Evolutionary conservation across 1,140 invertebrate genomes (phyloP), one percentile per base, ranked within the genome.

Genomic region (Drosophila kanapiae): DNA sequence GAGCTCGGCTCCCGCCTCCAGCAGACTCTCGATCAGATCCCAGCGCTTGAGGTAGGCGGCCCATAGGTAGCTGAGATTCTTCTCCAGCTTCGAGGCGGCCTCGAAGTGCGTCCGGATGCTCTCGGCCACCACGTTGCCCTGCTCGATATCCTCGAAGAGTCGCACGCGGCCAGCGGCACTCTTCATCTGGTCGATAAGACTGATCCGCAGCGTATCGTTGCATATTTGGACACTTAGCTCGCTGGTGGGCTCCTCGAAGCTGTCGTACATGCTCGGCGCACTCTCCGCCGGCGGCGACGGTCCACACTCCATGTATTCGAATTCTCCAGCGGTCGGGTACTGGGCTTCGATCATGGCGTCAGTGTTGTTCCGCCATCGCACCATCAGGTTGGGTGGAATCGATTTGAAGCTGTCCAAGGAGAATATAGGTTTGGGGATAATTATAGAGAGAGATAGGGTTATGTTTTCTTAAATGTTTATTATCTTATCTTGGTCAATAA

Each of bases 181-280:
- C 75, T 95, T 95, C 94, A 96, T 95, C 78, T 96, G 95, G 72
- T 97, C 96, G 14, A 95, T 93, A 9, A 97, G 93, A 74, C 95
- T 95, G 80, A 95, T 95, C 80, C 95, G 94, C 33, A 97, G 94
- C n/a, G 95, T 95, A 62, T 96, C 96, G 69, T 94, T 94, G 91
- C 95, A 96, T 61, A 97, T 95, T 77, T 95, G 95, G 60, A 96
- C 94, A 75, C 95, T 96, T 71, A 96, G 93, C 63, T 96, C 96
- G 64, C 94, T 94, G 11, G 94, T 94, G 9, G 95, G 95, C 83
- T 95, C 95, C 80, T 96, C 95, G 87, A 95, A 95, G 93, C 95
- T 96, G 84, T 96, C 94, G 93, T 96, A 96, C 94, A 96, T 95
- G 47, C 93, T 94, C 69, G 95, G 95, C 8, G 95, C 95, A 84